phyloP scores from a whole-genome alignment of 2,113 vertebrate genomes.

The Syngnathoides biaculeatus region DNA sequence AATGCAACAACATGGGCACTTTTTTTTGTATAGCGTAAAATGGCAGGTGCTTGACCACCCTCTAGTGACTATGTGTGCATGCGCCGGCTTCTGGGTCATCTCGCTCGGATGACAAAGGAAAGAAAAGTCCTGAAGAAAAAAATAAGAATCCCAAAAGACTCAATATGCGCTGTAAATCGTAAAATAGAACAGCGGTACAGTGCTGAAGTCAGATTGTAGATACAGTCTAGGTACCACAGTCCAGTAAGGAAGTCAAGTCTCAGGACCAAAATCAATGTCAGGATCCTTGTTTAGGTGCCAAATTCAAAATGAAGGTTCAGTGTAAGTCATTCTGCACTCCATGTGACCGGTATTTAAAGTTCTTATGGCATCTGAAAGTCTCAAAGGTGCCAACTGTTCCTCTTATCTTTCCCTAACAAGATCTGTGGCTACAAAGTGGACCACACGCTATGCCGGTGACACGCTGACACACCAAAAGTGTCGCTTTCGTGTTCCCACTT shows the following conservation, averaged over 20 bases:
- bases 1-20: no score
- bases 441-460: background rate
- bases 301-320: background rate
- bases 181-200: no score
- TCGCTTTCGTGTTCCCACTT: background rate
- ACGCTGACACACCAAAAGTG: background rate
- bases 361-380: background rate
- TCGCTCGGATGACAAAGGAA: no score
- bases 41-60: no score
- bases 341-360: background rate
- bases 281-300: background rate
- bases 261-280: background rate
- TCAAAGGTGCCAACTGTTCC: background rate
- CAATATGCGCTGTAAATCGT: no score
- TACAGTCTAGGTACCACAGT: background rate
- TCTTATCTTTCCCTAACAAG: background rate
- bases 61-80: no score
- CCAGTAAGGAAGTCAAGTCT: background rate
- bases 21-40: no score
- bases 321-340: background rate
- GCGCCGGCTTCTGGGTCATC: no score
- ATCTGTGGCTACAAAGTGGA: background rate
- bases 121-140: no score
- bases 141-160: no score
- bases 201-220: background rate